Evolutionary conservation across 37 sponge, comb jelly and placozoan species (phyloP), one percentile per base, ranked within the genome.

Genomic region (Chondrosia reniformis): DNA sequence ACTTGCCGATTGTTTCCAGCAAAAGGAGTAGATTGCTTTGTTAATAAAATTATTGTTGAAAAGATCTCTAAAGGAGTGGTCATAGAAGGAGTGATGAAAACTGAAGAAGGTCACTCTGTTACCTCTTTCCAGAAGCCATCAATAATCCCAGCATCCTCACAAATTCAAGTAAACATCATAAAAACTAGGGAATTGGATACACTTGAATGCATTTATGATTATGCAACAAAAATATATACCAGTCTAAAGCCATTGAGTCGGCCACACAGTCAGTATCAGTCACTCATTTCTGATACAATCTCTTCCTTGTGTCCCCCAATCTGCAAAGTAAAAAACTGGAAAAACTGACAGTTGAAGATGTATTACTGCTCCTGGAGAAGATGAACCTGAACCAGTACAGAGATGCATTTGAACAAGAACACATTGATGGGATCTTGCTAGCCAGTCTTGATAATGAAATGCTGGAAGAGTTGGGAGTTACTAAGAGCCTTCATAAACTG

Each of bases 41-140:
- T 37, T 25, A 69, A 2, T 2, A 7, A 2, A 22, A 40, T 40
- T 19, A 40, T 25, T 10, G 43, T 69, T 41, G 43, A 69, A 34
- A 34, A 6, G 5, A 24, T 69, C 0, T n/a, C 17, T 7, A 69
- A 69, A 24, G 72, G 24, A 19, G 43, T 39, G n/a, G 5, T 69
- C 41, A 22, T 69, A 0, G 5, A 43, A n/a, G 72, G 72, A 69
- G 41, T 69, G 43, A 69, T 40, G 43, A 69, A 69, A 69, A 2
- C 43, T 21, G 42, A 2, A 21, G 8, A 69, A 2, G 72, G 72
- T 1, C 24, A 41, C 72, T n/a, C 36, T 7, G 13, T 69, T 2
- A 7, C 31, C 24, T 19, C 25, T 25, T 69, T 40, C 36, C 15
- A 36, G 24, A 21, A 39, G 24, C 15, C 42, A 21, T 3, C 44